These are phyloP conservation scores for Protonemura montana DNA, from an alignment of 2,888 invertebrate species.

Conservation along the genomic window DNA sequence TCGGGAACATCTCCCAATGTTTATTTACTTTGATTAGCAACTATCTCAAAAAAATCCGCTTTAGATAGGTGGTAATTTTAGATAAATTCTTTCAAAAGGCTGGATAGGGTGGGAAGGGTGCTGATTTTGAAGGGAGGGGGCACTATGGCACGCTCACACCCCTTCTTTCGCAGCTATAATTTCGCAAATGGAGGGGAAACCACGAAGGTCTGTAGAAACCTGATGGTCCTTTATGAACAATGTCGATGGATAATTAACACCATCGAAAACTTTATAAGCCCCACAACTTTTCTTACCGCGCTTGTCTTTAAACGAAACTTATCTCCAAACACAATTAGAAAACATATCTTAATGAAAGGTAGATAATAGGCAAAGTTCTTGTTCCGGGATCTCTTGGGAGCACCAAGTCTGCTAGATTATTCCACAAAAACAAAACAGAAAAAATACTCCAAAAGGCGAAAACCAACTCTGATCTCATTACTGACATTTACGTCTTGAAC, in stretches of 20 bases:
- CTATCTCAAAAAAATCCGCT: conserved; percentile 14
- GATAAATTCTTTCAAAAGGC: neutral
- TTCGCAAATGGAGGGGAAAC: neutral
- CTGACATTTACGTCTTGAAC: neutral
- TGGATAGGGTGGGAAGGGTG: neutral
- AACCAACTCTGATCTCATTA: neutral
- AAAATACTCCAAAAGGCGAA: neutral
- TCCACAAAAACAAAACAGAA: neutral
- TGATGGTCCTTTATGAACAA: conserved; percentile 41
- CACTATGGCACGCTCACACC: neutral
- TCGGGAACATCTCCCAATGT: conserved; percentile 36
- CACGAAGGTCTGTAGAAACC: conserved; percentile 24
- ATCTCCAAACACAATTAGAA: conserved; percentile 37
- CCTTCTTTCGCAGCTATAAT: neutral
- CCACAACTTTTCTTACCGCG: neutral
- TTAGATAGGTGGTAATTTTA: conserved; percentile 27
- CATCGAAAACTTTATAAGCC: conserved; percentile 34
- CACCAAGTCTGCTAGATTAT: neutral
- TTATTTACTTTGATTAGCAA: conserved; percentile 41
- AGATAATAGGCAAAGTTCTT: neutral
- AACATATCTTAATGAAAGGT: conserved; percentile 39
- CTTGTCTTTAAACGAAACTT: conserved; percentile 9
- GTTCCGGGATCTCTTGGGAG: neutral
- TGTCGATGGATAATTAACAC: conserved; percentile 45
- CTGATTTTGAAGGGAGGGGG: neutral